Percentiles rank a stretch among this genome's conserved stretches.
These are phyloP conservation scores for Aeoliscus strigatus DNA, from an alignment of 2,797 vertebrate genomes.

Conservation along the genomic window DNA sequence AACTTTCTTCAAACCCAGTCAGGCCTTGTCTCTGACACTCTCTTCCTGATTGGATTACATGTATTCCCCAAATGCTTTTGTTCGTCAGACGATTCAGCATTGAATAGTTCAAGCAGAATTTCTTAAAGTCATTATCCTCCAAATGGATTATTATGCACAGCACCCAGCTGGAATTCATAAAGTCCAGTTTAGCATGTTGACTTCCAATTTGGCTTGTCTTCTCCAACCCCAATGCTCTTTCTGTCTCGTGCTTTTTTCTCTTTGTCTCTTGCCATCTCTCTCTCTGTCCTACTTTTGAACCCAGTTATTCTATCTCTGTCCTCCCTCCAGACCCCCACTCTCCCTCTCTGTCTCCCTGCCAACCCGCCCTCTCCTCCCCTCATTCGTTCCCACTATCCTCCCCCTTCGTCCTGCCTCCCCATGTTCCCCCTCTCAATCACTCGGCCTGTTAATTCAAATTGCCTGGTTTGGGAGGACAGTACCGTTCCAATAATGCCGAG, in stretches of 20 bases:
- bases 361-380: slow-evolving; percentile 28
- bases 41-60: slow-evolving; percentile 53
- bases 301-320: slow-evolving; percentile 57
- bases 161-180: slow-evolving; percentile 45
- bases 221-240: slow-evolving; percentile 27
- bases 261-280: slow-evolving; percentile 47
- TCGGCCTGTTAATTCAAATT: slow-evolving; percentile 69
- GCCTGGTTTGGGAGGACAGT: slow-evolving; percentile 64
- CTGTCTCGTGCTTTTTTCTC: slow-evolving; percentile 11
- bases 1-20: slow-evolving; percentile 34
- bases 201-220: slow-evolving; percentile 37
- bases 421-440: slow-evolving; percentile 52
- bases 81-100: slow-evolving; percentile 47
- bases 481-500: slow-evolving; percentile 69
- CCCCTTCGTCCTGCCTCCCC: slow-evolving; percentile 25
- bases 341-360: slow-evolving; percentile 49
- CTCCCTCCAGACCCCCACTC: slow-evolving; percentile 55
- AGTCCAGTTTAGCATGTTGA: slow-evolving; percentile 46
- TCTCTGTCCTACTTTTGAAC: slow-evolving; percentile 69
- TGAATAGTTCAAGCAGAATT: slow-evolving; percentile 51
- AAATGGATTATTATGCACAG: slow-evolving; percentile 50
- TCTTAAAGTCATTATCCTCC: slow-evolving; percentile 45
- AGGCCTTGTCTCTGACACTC: slow-evolving; percentile 26
- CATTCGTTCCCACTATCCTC: slow-evolving; percentile 23
- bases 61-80: slow-evolving; percentile 47